phyloP scores from a whole-genome alignment of 2,888 invertebrate species.

The Eristalis intricaria region DNA sequence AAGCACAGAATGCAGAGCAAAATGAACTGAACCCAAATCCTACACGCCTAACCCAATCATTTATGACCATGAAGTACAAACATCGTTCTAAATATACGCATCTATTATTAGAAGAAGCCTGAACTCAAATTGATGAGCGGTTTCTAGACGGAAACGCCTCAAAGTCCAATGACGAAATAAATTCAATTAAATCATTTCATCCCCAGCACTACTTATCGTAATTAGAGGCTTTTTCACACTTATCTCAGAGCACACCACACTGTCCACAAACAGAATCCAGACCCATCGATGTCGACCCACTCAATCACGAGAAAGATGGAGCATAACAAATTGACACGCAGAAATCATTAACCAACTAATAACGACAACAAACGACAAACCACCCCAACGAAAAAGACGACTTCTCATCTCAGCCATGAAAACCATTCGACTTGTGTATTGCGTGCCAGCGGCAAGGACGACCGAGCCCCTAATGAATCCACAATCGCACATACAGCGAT shows the following conservation, averaged over 20 bases:
- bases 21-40: not conserved
- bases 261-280: not conserved
- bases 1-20: too few relatives aligned
- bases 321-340: constrained; percentile 50
- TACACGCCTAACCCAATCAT: not conserved
- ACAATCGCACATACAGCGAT: not conserved
- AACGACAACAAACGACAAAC: constrained; percentile 55
- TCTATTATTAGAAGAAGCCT: not conserved
- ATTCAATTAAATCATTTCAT: not conserved
- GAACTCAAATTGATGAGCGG: not conserved
- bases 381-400: constrained; percentile 15
- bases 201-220: not conserved
- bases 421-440: constrained; percentile 18
- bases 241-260: not conserved
- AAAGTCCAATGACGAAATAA: not conserved
- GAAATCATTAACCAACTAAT: constrained; percentile 66
- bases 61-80: not conserved
- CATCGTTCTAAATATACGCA: not conserved
- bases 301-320: constrained; percentile 20
- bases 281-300: not conserved
- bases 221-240: constrained; percentile 5
- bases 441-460: constrained; percentile 45
- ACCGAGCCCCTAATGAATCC: constrained; percentile 29
- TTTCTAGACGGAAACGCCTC: not conserved
- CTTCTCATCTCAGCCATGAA: constrained; percentile 43